Base-by-base conservation (phyloP, 2,888 invertebrate species). In the Drymonia ruficornis region DNA sequence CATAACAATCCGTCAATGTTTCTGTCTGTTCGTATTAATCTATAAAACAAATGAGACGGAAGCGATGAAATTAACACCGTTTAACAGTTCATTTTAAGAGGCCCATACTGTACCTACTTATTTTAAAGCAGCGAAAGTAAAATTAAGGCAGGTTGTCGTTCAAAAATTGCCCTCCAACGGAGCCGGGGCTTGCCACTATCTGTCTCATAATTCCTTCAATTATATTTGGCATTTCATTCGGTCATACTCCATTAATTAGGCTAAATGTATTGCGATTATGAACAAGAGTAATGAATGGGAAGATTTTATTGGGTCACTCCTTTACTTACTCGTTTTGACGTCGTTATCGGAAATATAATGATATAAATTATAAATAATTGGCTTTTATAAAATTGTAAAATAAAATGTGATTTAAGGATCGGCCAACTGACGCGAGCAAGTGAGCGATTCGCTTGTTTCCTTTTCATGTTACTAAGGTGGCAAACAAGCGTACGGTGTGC, bases 201-300 rank as follows among this genome's bases (percentile, higher is more conserved):
- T 75, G 69, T 69, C 64, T 53, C 63, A 66, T 67, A 77, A 78
- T 78, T 75, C 61, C 59, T 60, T 69, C 65, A 75, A 78, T 79
- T 79, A 77, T 59, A 63, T 77, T 65, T 77, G 75, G 72, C 77
- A 77, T 80, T 80, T 76, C 55, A 71, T 61, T 70, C 53, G 12
- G 58, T 67, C 55, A 44, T 59, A 65, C 63, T 72, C 36, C 69
- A 51, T 71, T 76, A 80, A 80, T 76, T 76, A 76, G 67, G 52
- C 48, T 59, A 67, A 74, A 71, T 62, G 44, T 60, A 61, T 64
- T 52, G 54, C 62, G 53, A 59, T 56, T 64, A 61, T 50, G 55
- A 59, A 9, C n/a, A 34, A 53, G 52, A 56, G 53, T 64, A 64
- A 67, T 57, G 52, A 64, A 59, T 55, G 56, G 62, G 64, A 69